Evolutionary conservation across 2,113 vertebrate species (phyloP), one percentile per base, ranked within the genome.

Genomic region (Archocentrus centrarchus): DNA sequence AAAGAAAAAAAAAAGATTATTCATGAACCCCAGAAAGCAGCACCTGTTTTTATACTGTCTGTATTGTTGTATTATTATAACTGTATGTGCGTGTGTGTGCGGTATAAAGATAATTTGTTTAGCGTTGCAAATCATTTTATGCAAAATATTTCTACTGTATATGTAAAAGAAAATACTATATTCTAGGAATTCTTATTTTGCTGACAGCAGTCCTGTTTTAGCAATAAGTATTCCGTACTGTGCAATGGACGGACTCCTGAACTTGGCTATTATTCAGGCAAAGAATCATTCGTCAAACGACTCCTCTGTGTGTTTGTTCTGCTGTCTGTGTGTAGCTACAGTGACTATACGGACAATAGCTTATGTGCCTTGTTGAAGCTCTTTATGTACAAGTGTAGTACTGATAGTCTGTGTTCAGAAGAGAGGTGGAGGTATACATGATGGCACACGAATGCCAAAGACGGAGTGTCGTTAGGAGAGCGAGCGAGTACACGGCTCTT

Each of bases 291-390:
- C 22, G 58, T 86, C 78, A 64, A 62, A 59, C 8, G 1, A 60
- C 77, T 61, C 75, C 3, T 17, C 53, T 58, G 64, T 89, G 30
- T n/a, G 79, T 90, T 88, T 87, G 86, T 76, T 89, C 60, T 18
- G 77, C 86, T 59, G 79, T 93, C 84, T 77, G 89, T 91, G 89
- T 88, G 86, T 92, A 80, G 92, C 88, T 80, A 13, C 84, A 53
- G 90, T 90, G 86, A 83, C 79, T 80, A 30, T 83, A 75, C 32
- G n/a, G 84, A 89, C 87, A 81, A 85, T 77, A 87, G 93, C 89
- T 93, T 91, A 89, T 57, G 93, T 95, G 94, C 94, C 94, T 95
- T 95, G 93, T 95, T 82, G 6, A 86, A 89, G 89, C 90, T 89
- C 78, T 88, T 85, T 80, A 47, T 90, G 88, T 89, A 83, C 47